These are phyloP conservation scores for Proterorhinus semilunaris DNA, from an alignment of 2,113 vertebrate genomes.

Conservation along the genomic window DNA sequence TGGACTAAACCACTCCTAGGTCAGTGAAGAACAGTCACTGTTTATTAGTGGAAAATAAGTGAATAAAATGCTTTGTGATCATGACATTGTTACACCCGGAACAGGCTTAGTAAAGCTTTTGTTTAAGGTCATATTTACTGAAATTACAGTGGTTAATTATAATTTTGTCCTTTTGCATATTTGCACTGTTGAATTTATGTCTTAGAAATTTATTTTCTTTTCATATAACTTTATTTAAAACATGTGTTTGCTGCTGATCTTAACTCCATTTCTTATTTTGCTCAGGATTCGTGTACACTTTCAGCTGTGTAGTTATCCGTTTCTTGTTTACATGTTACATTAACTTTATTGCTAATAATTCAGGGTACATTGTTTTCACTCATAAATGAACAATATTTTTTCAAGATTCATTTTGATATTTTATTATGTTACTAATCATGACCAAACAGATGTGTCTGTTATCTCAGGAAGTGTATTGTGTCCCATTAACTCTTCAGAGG, in stretches of 20 bases:
- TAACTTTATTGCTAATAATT: neutral
- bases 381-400: neutral
- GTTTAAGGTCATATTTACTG: neutral
- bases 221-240: slow-evolving; percentile 22
- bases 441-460: slow-evolving; percentile 30
- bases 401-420: neutral
- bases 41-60: neutral
- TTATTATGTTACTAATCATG: neutral
- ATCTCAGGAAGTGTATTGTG: slow-evolving; percentile 53
- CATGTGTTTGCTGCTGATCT: slow-evolving; percentile 4
- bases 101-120: neutral
- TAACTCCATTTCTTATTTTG: slow-evolving; percentile 19
- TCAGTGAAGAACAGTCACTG: neutral
- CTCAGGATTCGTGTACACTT: slow-evolving; percentile 37
- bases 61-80: neutral
- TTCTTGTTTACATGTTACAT: slow-evolving; percentile 46
- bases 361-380: neutral
- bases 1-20: neutral
- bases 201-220: neutral
- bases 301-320: neutral
- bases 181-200: slow-evolving; percentile 9
- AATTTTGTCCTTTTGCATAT: slow-evolving; percentile 23
- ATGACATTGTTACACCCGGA: neutral
- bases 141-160: slow-evolving; percentile 10
- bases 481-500: slow-evolving; percentile 2